phyloP scores from a whole-genome alignment of 2,113 vertebrate species.

The Ramphastos sulfuratus region DNA sequence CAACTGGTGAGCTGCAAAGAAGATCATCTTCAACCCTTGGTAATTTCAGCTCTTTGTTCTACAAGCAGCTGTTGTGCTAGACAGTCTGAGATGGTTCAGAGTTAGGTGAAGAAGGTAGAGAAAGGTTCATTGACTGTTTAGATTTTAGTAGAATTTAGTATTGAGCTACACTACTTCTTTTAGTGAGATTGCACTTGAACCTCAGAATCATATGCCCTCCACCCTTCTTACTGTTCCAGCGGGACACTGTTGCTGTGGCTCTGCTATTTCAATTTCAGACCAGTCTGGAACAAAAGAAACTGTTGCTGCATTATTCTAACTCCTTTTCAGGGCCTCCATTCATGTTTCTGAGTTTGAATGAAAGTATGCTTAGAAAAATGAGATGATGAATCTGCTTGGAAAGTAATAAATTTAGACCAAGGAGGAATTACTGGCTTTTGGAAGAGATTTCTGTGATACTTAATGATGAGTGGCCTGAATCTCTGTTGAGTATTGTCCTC shows the following conservation, averaged over 20 bases:
- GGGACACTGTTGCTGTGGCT: neutral
- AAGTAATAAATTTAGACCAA: neutral
- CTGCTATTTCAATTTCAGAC: neutral
- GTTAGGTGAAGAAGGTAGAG: neutral
- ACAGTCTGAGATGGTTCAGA: neutral
- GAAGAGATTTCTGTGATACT: neutral
- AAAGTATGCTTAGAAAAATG: neutral
- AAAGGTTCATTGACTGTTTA: neutral
- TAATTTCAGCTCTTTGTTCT: conserved; percentile 63
- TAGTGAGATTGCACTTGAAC: neutral
- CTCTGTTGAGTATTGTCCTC: neutral
- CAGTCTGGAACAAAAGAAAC: neutral
- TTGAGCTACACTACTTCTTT: neutral
- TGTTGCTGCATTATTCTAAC: neutral
- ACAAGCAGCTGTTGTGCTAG: neutral
- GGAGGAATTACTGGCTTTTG: neutral
- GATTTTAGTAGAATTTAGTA: neutral
- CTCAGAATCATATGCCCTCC: neutral
- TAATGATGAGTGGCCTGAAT: neutral
- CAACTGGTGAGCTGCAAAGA: conserved; percentile 80
- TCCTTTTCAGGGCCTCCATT: neutral
- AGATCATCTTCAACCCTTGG: conserved; percentile 86
- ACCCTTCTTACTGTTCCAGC: neutral
- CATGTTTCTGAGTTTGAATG: neutral
- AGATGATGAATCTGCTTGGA: neutral